phyloP scores from a whole-genome alignment of 2,113 vertebrate species.

The Carassius carassius region DNA sequence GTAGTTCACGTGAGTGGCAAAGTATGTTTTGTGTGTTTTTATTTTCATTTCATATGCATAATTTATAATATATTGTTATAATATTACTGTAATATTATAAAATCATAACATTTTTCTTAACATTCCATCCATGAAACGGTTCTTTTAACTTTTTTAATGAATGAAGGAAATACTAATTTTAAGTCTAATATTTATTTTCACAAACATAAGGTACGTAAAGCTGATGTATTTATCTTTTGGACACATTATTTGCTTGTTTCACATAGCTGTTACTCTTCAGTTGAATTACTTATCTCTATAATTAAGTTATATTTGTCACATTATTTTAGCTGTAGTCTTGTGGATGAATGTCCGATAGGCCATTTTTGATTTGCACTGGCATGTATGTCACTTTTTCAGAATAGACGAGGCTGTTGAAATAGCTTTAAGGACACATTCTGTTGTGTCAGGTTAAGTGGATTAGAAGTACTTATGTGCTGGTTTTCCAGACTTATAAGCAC shows the following conservation, averaged over 20 bases:
- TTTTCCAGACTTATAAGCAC: neutral
- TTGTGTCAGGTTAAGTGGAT: neutral
- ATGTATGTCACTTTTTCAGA: slow-evolving; percentile 7
- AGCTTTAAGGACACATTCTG: neutral
- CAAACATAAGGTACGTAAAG: neutral
- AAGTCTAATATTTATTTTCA: slow-evolving; percentile 37
- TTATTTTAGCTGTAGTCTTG: neutral
- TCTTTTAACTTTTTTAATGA: neutral
- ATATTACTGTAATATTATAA: too few species aligned
- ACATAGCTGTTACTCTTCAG: neutral
- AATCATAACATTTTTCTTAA: neutral
- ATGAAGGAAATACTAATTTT: neutral
- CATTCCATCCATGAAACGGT: slow-evolving; percentile 8
- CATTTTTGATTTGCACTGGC: slow-evolving; percentile 21
- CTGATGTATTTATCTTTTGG: slow-evolving; percentile 16
- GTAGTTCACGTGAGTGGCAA: neutral
- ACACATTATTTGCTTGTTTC: slow-evolving; percentile 4
- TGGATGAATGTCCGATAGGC: slow-evolving; percentile 1
- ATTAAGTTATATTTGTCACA: neutral
- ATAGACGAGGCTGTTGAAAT: neutral
- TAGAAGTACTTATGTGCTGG: neutral
- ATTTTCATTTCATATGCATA: too few species aligned
- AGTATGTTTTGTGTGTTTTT: too few species aligned
- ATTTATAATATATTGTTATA: too few species aligned
- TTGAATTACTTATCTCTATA: neutral